Conservation (phyloP, 2,888 invertebrate genomes). For the Synanthedon andrenaeformis region DNA sequence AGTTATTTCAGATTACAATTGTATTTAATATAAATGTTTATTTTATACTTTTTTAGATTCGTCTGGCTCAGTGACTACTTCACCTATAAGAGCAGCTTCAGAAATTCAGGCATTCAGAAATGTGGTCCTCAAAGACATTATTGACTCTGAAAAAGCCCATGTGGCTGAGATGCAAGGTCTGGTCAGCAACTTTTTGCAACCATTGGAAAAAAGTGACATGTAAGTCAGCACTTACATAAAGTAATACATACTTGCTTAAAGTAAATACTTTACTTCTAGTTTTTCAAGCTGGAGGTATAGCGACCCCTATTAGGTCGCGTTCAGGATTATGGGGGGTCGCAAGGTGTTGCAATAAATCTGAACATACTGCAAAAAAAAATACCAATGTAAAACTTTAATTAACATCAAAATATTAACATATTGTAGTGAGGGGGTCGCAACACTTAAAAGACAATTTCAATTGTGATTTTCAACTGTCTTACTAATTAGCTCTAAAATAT, state of each 20-base stretch:
- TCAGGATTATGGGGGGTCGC: too few relatives aligned
- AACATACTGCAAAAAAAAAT: too few relatives aligned
- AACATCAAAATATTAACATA: too few relatives aligned
- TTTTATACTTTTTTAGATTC: constrained; percentile 39
- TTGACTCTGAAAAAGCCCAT: constrained; percentile 93
- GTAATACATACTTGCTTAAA: neutral
- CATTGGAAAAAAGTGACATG: constrained; percentile 89
- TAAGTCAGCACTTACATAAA: constrained; percentile 58
- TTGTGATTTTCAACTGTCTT: neutral
- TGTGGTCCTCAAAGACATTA: constrained; percentile 88
- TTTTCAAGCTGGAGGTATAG: too few relatives aligned
- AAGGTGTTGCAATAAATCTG: too few relatives aligned
- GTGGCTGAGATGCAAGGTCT: constrained; percentile 90
- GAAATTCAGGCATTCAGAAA: constrained; percentile 83
- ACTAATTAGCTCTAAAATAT: neutral
- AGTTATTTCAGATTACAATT: too few relatives aligned
- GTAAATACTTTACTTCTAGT: neutral
- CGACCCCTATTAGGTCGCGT: too few relatives aligned
- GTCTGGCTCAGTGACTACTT: constrained; percentile 70
- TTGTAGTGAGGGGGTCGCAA: too few relatives aligned
- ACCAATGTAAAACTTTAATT: too few relatives aligned
- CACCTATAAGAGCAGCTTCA: constrained; percentile 74
- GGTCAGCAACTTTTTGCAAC: constrained; percentile 85
- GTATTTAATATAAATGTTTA: neutral
- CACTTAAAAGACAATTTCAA: neutral